Conservation (phyloP, 2,797 vertebrate species). For the Peromyscus eremicus region DNA sequence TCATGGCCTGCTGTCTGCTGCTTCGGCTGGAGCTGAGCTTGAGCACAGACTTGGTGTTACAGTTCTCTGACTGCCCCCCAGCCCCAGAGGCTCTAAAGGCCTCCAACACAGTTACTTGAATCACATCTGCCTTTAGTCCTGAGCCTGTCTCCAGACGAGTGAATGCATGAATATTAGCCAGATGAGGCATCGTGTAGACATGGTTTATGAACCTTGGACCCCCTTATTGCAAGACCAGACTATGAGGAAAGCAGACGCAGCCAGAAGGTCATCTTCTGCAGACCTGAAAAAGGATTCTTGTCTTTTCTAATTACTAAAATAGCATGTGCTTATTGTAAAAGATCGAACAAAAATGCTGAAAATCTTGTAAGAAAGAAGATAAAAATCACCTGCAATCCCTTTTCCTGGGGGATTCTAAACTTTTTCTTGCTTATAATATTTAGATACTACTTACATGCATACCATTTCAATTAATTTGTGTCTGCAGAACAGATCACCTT, state of each 20-base stretch:
- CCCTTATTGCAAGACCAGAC: constrained; percentile 47
- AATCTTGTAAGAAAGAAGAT: constrained; percentile 60
- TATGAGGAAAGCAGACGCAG: constrained; percentile 52
- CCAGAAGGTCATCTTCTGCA: constrained; percentile 58
- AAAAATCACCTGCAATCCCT: constrained; percentile 53
- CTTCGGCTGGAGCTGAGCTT: neutral
- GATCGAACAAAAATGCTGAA: constrained; percentile 64
- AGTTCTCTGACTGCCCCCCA: neutral
- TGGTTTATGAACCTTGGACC: constrained; percentile 60
- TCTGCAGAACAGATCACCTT: constrained; percentile 43
- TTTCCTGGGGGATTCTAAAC: constrained; percentile 42
- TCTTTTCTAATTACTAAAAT: constrained; percentile 65
- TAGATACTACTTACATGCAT: constrained; percentile 53
- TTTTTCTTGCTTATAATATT: constrained; percentile 64
- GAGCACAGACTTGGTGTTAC: neutral
- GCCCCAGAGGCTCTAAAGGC: neutral
- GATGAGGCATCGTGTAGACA: constrained; percentile 30
- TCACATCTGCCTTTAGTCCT: neutral
- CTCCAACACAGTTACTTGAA: neutral
- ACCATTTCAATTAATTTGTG: constrained; percentile 68
- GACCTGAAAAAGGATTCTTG: constrained; percentile 41
- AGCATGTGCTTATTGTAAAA: constrained; percentile 32
- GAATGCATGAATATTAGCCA: constrained; percentile 30
- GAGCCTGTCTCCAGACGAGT: neutral
- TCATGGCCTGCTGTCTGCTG: neutral